Conservation (phyloP, 2,888 invertebrate genomes). For the Mylabris sibirica region DNA sequence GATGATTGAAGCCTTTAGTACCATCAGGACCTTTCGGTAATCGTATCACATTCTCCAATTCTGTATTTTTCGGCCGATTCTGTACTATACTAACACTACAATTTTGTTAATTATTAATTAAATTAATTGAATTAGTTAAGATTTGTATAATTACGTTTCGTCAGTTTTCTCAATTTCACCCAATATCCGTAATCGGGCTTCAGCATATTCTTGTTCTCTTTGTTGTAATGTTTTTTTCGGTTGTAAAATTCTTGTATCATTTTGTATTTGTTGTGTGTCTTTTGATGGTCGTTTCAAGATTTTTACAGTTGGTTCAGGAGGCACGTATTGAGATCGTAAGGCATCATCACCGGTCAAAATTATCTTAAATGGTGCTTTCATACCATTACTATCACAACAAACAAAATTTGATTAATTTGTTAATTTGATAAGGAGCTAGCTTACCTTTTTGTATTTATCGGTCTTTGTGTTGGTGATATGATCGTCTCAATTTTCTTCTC, state of each 20-base stretch:
- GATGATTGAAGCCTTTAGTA: constrained; percentile 71
- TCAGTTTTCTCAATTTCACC: constrained; percentile 85
- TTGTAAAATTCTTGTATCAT: constrained; percentile 73
- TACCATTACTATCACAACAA: constrained; percentile 55
- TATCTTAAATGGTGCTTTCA: constrained; percentile 68
- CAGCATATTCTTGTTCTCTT: constrained; percentile 93
- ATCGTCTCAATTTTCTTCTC: constrained; percentile 60
- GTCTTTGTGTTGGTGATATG: constrained; percentile 53
- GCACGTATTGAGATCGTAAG: constrained; percentile 79
- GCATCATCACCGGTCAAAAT: constrained; percentile 81
- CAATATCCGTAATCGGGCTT: constrained; percentile 87
- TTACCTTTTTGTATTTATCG: constrained; percentile 56
- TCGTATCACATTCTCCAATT: constrained; percentile 67
- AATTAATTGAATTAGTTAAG: not conserved
- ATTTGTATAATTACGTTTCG: constrained; percentile 63
- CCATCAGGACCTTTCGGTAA: constrained; percentile 84
- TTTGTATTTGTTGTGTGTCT: constrained; percentile 63
- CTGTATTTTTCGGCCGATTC: constrained; percentile 49
- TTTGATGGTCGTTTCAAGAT: constrained; percentile 79
- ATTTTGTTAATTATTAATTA: constrained; percentile 29
- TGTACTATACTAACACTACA: constrained; percentile 55
- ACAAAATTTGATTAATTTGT: not conserved
- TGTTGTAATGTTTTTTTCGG: constrained; percentile 87
- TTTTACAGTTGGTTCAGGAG: constrained; percentile 83
- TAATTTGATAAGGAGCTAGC: too few relatives aligned